phyloP scores from a whole-genome alignment of 2,888 invertebrate species.

The Netelia inedita region DNA sequence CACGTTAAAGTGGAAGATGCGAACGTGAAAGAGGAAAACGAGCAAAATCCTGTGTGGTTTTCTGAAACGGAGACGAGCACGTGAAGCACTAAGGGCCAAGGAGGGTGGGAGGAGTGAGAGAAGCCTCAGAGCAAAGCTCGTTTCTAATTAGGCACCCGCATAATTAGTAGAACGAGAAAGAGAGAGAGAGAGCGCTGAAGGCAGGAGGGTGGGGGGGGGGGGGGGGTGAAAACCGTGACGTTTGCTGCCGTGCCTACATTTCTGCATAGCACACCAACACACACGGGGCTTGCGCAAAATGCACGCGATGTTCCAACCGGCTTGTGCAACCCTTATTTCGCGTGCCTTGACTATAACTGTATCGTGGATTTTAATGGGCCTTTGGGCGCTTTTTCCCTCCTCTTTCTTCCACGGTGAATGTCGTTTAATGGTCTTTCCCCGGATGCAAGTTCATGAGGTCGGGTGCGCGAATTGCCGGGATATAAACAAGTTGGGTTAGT shows the following conservation, averaged over 20 bases:
- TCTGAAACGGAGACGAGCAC: constrained; percentile 16
- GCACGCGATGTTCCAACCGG: constrained; percentile 51
- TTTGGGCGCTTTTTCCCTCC: constrained; percentile 17
- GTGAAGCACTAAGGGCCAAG: not conserved
- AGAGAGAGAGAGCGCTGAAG: not conserved
- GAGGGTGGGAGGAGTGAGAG: constrained; percentile 18
- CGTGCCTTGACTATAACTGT: constrained; percentile 5
- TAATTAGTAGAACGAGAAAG: constrained; percentile 62
- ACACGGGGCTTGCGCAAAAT: constrained; percentile 15
- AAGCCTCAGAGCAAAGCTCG: constrained; percentile 59
- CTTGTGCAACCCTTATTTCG: constrained; percentile 27
- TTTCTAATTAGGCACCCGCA: constrained; percentile 69
- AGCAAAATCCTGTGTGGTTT: constrained; percentile 42
- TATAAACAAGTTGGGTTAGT: not conserved
- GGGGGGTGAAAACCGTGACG: no score
- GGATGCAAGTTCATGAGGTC: constrained; percentile 17
- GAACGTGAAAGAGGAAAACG: constrained; percentile 44
- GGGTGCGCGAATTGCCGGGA: not conserved
- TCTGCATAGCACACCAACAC: constrained; percentile 14
- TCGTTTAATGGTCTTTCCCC: constrained; percentile 44
- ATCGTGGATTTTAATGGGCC: constrained; percentile 42
- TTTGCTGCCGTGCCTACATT: constrained; percentile 28
- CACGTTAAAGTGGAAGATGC: constrained; percentile 10
- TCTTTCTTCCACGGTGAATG: constrained; percentile 40
- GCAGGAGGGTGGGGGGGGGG: not conserved